Evolutionary conservation across 30 jellyfish, hydroid and myxozoan genomes (phyloP).

Genomic region (Pseudorhiza aurosa): DNA sequence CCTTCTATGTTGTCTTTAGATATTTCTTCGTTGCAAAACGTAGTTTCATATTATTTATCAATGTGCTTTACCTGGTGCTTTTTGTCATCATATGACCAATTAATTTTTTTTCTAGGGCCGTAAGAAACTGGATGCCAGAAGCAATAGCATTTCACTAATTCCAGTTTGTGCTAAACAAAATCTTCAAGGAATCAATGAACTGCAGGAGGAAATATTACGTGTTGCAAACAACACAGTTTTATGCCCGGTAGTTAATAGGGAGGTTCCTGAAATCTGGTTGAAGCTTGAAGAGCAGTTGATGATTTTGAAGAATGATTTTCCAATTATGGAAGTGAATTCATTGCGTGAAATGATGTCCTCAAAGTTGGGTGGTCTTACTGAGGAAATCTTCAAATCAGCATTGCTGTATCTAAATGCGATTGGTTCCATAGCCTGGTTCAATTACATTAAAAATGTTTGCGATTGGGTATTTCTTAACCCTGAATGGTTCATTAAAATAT

Average conservation of each 20-base stretch:
- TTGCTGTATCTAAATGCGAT: conserved; percentile 70
- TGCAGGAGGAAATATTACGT: conserved; percentile 74
- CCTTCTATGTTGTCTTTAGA: too few species aligned
- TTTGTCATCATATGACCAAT: too few species aligned
- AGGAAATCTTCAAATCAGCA: conserved; percentile 38
- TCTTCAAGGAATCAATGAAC: conserved; percentile 49
- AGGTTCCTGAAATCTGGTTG: conserved; percentile 77
- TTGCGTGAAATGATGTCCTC: not conserved
- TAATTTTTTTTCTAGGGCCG: too few species aligned
- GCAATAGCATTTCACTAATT: conserved; percentile 16
- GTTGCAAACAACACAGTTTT: conserved; percentile 42
- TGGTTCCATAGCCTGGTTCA: conserved; percentile 65
- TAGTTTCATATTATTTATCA: too few species aligned
- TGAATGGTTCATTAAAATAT: conserved; percentile 54
- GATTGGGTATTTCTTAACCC: conserved; percentile 72
- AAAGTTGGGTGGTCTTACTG: not conserved
- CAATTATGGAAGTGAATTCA: conserved; percentile 43
- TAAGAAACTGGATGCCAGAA: not conserved
- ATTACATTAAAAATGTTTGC: conserved; percentile 3
- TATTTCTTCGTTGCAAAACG: too few species aligned
- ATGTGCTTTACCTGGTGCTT: too few species aligned
- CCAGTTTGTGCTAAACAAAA: conserved; percentile 70
- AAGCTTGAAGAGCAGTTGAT: conserved; percentile 60
- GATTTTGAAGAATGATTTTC: conserved; percentile 22
- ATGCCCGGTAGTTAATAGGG: conserved; percentile 66